These are phyloP conservation scores for Solen grandis DNA, from an alignment of 1,140 invertebrate species.

Conservation along the genomic window DNA sequence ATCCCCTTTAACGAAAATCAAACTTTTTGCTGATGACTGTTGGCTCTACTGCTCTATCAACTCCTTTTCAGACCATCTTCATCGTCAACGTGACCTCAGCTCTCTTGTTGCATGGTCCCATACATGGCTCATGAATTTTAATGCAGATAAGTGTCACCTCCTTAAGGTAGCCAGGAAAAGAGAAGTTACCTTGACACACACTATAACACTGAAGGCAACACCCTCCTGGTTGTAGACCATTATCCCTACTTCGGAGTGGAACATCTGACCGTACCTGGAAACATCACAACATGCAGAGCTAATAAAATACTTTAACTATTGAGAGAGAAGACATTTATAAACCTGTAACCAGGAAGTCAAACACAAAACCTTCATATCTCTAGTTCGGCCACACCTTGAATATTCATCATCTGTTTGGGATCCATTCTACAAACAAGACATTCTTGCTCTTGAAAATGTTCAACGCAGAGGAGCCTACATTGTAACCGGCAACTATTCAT, in stretches of 20 bases:
- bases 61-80: neutral
- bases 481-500: constrained; percentile 18
- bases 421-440: neutral
- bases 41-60: constrained; percentile 20
- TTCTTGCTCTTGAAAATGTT: neutral
- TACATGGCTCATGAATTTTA: constrained; percentile 9
- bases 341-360: constrained; percentile 15
- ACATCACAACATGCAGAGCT: constrained; percentile 35
- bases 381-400: constrained; percentile 34
- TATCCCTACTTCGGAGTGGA: constrained; percentile 21
- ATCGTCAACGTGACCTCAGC: constrained; percentile 2
- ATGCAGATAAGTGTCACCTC: constrained; percentile 41
- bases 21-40: constrained; percentile 46
- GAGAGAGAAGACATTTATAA: neutral
- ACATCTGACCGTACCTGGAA: neutral
- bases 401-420: constrained; percentile 33
- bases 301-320: constrained; percentile 44
- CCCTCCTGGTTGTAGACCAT: neutral
- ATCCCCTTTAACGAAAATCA: too few species aligned
- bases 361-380: neutral
- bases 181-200: neutral
- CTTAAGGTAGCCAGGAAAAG: constrained; percentile 10
- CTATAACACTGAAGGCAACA: neutral
- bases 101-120: constrained; percentile 5
- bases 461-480: constrained; percentile 2